Percentiles rank a stretch among this genome's conserved stretches.
These are phyloP conservation scores for Coreoperca whiteheadi DNA, from an alignment of 2,113 vertebrate species.

Conservation along the genomic window DNA sequence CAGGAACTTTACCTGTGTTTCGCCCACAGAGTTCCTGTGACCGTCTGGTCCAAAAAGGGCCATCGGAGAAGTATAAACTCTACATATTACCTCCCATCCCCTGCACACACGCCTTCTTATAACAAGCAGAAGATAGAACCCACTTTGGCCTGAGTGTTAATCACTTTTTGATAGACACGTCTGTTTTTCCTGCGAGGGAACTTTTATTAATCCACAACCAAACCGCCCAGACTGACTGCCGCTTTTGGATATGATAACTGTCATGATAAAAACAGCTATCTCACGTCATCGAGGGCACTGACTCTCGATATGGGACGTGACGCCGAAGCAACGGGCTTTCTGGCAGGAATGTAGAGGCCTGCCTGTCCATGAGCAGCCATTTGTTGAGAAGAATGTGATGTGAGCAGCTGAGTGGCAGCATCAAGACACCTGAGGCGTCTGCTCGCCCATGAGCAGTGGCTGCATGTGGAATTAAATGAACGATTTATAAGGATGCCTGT, in stretches of 20 bases:
- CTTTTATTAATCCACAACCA: background rate
- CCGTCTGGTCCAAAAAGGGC: background rate
- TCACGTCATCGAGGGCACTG: background rate
- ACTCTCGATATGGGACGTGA: background rate
- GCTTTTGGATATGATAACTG: too few relatives aligned
- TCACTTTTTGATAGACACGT: background rate
- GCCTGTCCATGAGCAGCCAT: background rate
- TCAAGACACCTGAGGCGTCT: background rate
- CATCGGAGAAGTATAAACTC: background rate
- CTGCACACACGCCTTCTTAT: background rate
- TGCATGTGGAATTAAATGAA: background rate
- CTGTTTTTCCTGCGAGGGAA: background rate
- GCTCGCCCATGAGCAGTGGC: too few relatives aligned
- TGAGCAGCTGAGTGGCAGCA: background rate
- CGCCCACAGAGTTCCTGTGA: background rate
- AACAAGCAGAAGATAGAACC: background rate
- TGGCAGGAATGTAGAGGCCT: background rate
- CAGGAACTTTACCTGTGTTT: constrained; percentile 2
- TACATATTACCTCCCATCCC: background rate
- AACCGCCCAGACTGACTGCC: too few relatives aligned
- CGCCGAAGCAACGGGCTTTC: background rate
- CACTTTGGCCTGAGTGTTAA: background rate
- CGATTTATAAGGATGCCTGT: background rate
- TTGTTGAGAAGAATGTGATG: background rate
- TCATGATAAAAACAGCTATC: too few relatives aligned